Conservation (phyloP, 2,888 invertebrate species). For the Tineola bisselliella region DNA sequence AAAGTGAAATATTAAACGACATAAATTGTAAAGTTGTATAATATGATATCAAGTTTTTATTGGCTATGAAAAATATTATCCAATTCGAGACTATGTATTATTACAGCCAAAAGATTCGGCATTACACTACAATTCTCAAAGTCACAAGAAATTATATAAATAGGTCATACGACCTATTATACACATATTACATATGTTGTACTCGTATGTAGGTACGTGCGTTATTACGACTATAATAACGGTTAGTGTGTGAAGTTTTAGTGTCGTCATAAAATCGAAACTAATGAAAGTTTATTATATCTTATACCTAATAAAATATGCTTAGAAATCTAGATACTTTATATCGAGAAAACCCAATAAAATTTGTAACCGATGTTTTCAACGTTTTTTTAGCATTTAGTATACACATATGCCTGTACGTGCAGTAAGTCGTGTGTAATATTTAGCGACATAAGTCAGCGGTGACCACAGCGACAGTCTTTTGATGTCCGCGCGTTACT, state of each 20-base stretch:
- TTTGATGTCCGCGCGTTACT: constrained; percentile 52
- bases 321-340: neutral
- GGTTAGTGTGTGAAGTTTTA: neutral
- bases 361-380: neutral
- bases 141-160: neutral
- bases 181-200: constrained; percentile 3
- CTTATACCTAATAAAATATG: neutral
- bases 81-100: neutral
- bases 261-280: constrained; percentile 3
- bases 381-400: neutral
- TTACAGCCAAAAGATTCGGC: neutral
- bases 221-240: neutral
- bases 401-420: neutral
- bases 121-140: neutral
- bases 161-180: too few relatives aligned
- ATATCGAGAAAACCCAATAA: neutral
- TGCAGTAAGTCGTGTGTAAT: constrained; percentile 18
- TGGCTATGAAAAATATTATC: constrained; percentile 41
- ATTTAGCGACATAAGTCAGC: constrained; percentile 31
- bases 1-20: neutral
- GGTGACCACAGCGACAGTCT: constrained; percentile 18
- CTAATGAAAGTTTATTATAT: neutral
- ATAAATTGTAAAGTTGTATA: neutral
- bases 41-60: neutral
- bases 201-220: too few relatives aligned